These are phyloP conservation scores for Butorides virescens DNA, from an alignment of 2,113 vertebrate species.

Conservation along the genomic window DNA sequence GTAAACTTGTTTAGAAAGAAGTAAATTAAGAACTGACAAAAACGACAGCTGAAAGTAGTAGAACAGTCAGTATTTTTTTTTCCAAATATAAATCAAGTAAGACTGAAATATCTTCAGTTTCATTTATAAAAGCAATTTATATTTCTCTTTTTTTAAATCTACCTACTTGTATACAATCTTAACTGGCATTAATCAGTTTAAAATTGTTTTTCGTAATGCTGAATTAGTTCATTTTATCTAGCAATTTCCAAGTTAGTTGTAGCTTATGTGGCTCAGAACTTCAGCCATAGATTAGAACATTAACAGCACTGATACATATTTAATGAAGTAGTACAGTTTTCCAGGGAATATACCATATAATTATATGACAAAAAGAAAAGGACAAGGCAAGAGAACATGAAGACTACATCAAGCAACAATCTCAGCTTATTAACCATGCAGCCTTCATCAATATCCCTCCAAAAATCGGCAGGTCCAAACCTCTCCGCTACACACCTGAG, in stretches of 20 bases:
- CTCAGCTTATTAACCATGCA: neutral
- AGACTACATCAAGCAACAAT: neutral
- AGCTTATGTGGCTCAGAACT: neutral
- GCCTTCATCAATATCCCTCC: neutral
- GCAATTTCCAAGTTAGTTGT: neutral
- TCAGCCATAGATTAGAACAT: neutral
- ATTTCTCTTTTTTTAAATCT: neutral
- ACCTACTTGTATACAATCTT: neutral
- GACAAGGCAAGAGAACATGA: neutral
- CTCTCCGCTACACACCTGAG: neutral
- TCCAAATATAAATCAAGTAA: conserved; percentile 52
- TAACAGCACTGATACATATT: neutral
- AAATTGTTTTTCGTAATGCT: neutral
- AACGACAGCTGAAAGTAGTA: conserved; percentile 50
- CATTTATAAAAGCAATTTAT: conserved; percentile 26
- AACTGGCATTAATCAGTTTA: neutral
- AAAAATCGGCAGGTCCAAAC: neutral
- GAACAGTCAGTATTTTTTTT: conserved; percentile 6
- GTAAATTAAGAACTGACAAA: conserved; percentile 64
- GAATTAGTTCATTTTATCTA: neutral
- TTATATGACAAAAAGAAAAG: neutral
- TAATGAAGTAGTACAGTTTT: neutral
- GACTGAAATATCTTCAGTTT: conserved; percentile 38
- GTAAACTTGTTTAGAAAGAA: conserved; percentile 48
- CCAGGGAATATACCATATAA: neutral